These are phyloP conservation scores for Hyperoodon ampullatus DNA, from an alignment of 2,113 vertebrate genomes.

Conservation along the genomic window DNA sequence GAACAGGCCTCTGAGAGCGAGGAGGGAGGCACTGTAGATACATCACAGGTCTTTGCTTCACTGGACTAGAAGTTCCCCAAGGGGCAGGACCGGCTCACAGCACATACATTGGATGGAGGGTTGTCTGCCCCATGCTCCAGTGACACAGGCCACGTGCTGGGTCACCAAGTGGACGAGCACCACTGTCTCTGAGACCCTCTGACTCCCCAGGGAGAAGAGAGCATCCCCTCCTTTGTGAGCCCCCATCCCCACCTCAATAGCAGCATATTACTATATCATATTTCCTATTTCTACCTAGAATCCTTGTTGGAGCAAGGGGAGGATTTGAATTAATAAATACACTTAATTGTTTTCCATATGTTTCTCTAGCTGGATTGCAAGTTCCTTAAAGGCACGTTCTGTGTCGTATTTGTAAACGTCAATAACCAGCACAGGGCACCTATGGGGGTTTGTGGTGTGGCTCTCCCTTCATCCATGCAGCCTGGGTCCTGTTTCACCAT, in stretches of 20 bases:
- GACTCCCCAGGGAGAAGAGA: background rate
- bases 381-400: background rate
- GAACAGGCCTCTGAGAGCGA: background rate
- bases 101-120: background rate
- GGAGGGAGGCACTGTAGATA: background rate
- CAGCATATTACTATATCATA: background rate
- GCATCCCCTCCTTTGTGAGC: background rate
- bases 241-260: background rate
- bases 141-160: background rate
- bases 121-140: background rate
- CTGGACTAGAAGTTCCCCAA: background rate
- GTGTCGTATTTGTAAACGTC: background rate
- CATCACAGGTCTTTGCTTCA: background rate
- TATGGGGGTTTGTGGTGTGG: too few species aligned
- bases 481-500: background rate
- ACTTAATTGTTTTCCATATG: background rate
- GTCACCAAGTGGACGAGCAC: background rate
- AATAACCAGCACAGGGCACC: background rate
- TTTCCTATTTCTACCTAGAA: background rate
- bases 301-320: background rate
- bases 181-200: background rate
- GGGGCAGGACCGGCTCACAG: background rate
- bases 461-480: background rate
- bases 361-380: background rate
- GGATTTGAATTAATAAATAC: background rate